Evolutionary conservation across 2,797 vertebrate genomes (phyloP), one percentile per base, ranked within the genome.

Genomic region (Peromyscus attwateri): DNA sequence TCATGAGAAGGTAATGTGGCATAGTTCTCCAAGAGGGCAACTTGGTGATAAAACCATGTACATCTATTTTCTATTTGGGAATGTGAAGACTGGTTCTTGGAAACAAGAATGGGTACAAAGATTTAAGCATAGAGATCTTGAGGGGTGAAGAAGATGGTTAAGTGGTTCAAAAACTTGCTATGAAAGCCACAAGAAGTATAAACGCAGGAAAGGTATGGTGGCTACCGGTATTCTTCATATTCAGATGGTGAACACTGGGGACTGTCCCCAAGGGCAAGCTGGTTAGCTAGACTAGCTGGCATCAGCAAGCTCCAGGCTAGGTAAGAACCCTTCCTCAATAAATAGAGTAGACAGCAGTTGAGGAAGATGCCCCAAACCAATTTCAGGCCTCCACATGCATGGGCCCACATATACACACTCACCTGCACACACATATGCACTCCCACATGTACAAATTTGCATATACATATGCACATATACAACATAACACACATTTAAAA

Each of bases 11-110:
- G 10, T 46, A 81, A 87, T 3, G 21, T 43, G 60, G 12, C 34
- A 60, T 6, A 19, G 9, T 73, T n/a, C 93, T 96, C 90, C 75
- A 83, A 88, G n/a, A 90, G 31, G 27, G 31, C 17, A 88, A 21
- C 29, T 75, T 85, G 31, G 25, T 57, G 71, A 57, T 70, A 87
- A 93, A 94, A 96, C 62, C 57, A 0, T 9, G 31, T 70, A 82
- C 16, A 49, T 70, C 73, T 70, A 89, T 95, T 97, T 91, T 76
- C 49, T 34, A 29, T 66, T 49, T 64, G 95, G 31, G 62, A 88
- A 81, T 68, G 11, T 3, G 29, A 73, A 73, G 25, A 73, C 49
- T 52, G 68, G 17, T n/a, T 77, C 57, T 46, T n/a, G 16, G 49
- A 85, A 92, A 83, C 76, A 81, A 94, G 17, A n/a, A 91, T 27